A percentile compares a stretch with the other conserved stretches of the same genome.
phyloP scores from a whole-genome alignment of 1,140 invertebrate species.

The Geopemphigus sp. region DNA sequence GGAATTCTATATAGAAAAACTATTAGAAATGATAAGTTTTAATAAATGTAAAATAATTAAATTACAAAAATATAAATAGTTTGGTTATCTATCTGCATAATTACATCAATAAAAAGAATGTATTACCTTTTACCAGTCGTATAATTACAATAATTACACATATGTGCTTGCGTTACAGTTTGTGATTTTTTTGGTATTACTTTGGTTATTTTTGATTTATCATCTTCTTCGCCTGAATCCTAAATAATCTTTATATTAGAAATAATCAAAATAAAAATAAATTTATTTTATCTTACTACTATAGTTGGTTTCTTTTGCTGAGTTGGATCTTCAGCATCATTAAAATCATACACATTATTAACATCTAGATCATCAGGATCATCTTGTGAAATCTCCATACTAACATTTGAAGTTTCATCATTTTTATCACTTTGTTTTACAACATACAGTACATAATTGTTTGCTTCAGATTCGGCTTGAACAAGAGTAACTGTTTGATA shows the following conservation, averaged over 20 bases:
- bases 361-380: conserved; percentile 64
- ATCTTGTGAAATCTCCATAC: conserved; percentile 55
- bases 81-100: no score
- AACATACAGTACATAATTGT: conserved; percentile 87
- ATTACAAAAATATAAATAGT: no score
- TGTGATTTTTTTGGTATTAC: conserved; percentile 69
- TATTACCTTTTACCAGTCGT: conserved; percentile 75
- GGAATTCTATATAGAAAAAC: no score
- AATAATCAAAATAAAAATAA: not conserved
- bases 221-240: conserved; percentile 70
- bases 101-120: no score
- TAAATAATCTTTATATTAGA: conserved; percentile 50
- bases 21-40: no score
- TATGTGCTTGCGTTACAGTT: conserved; percentile 68
- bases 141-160: conserved; percentile 89
- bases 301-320: conserved; percentile 53
- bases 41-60: no score
- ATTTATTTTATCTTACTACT: conserved; percentile 10
- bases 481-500: conserved; percentile 85
- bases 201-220: conserved; percentile 68
- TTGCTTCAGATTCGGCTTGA: conserved; percentile 74
- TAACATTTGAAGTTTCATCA: conserved; percentile 58
- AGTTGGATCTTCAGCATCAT: conserved; percentile 63
- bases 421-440: conserved; percentile 67
- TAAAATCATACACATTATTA: conserved; percentile 65